Percentiles rank a stretch among this genome's conserved stretches.
phyloP scores from a whole-genome alignment of 2,888 invertebrate species.

The Actias luna region DNA sequence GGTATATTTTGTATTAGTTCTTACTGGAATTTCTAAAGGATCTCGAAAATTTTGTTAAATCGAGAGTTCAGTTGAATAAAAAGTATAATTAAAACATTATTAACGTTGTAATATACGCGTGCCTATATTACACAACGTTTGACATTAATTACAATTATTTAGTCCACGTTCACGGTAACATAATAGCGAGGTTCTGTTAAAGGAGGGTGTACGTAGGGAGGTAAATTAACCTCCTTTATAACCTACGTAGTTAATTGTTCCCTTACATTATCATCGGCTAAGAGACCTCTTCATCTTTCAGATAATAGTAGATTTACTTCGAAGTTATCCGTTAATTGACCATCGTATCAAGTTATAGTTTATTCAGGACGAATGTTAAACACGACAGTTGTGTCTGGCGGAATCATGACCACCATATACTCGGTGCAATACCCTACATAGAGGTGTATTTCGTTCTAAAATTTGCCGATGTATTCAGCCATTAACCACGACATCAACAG shows the following conservation, averaged over 20 bases:
- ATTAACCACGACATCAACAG: too few relatives aligned
- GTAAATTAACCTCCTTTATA: conserved; percentile 10
- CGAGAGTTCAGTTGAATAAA: not conserved
- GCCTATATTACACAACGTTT: not conserved
- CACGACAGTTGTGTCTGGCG: too few relatives aligned
- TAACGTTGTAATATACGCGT: not conserved
- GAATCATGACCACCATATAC: too few relatives aligned
- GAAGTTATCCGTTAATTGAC: not conserved
- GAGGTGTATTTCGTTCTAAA: too few relatives aligned
- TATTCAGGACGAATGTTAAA: too few relatives aligned
- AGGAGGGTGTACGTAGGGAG: not conserved
- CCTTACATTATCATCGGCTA: conserved; percentile 7
- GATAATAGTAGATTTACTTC: conserved; percentile 3
- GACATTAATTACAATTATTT: conserved; percentile 1
- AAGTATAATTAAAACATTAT: not conserved
- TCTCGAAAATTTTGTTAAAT: too few relatives aligned
- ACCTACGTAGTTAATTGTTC: conserved; percentile 7
- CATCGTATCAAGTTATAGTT: not conserved
- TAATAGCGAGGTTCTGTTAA: not conserved
- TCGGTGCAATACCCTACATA: too few relatives aligned
- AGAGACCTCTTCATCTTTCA: conserved; percentile 1
- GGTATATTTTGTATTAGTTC: too few relatives aligned
- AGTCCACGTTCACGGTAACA: not conserved
- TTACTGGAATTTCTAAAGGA: too few relatives aligned
- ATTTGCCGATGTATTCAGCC: too few relatives aligned